Evolutionary conservation across 2,113 vertebrate genomes (phyloP).

Genomic region (Mugil cephalus): DNA sequence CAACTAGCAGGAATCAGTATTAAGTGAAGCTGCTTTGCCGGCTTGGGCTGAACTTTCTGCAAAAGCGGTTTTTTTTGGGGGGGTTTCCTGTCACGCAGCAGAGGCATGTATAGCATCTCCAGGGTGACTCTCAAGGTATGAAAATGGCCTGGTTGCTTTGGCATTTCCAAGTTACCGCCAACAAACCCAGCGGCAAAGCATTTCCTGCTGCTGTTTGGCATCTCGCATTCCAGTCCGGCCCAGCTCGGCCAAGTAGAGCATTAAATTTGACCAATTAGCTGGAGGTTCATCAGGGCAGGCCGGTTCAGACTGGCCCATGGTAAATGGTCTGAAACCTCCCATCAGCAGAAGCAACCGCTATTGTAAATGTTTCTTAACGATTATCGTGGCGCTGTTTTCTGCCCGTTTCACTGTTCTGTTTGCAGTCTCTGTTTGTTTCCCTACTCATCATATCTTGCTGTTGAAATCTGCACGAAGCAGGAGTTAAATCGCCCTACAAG

Average conservation of each 20-base stretch:
- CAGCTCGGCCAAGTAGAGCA: slow-evolving; percentile 55
- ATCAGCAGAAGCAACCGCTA: slow-evolving; percentile 33
- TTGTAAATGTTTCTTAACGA: slow-evolving; percentile 30
- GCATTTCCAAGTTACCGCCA: slow-evolving; percentile 25
- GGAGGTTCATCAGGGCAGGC: slow-evolving; percentile 45
- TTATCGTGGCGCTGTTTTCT: slow-evolving; percentile 15
- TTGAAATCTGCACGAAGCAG: neutral
- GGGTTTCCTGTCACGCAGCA: slow-evolving; percentile 14
- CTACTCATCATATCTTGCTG: neutral
- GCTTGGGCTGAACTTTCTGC: neutral
- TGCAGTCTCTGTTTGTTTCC: neutral
- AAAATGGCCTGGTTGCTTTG: slow-evolving; percentile 19
- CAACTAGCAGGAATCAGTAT: neutral
- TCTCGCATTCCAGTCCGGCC: slow-evolving; percentile 43
- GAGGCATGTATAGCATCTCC: slow-evolving; percentile 8
- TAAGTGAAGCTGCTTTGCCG: slow-evolving; percentile 3
- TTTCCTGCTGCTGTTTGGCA: slow-evolving; percentile 58
- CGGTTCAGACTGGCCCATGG: slow-evolving; percentile 13
- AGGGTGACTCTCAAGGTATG: neutral
- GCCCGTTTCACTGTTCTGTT: slow-evolving; percentile 11
- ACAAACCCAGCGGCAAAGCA: slow-evolving; percentile 41
- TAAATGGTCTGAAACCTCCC: slow-evolving; percentile 64
- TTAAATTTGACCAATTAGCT: slow-evolving; percentile 59
- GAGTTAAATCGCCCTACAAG: neutral
- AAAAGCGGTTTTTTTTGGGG: neutral